Base-by-base conservation (phyloP, 1,140 invertebrate genomes). In the Drosophila micromelanica region DNA sequence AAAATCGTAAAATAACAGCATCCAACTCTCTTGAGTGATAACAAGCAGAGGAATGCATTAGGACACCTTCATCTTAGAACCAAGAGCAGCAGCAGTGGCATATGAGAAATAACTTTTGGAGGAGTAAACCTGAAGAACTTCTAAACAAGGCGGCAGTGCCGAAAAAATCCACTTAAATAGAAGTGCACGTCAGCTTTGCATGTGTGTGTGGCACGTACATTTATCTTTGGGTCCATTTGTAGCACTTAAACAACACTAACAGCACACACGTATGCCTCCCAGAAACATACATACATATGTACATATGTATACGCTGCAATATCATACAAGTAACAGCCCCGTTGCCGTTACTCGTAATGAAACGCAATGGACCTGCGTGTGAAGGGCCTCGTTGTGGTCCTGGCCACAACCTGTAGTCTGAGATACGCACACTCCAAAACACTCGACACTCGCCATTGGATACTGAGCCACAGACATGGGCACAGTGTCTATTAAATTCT, bases 171-270 rank as follows among this genome's bases (percentile, higher is more conserved):
- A 82, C 82, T 87, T 77, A 89, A 69, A 74, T 57, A 49, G 49
- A 65, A 87, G 78, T 87, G 84, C 79, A 82, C 78, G 74, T 70
- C 71, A 70, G 65, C 42, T 63, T 65, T 55, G 46, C 51, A 74
- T 37, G 55, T 51, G n/a, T 62, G 9, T 84, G 52, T 87, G 82
- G 87, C 84, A 87, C 84, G 84, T 89, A 87, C 82, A 89, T 87
- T 87, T 89, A 87, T 87, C 84, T 89, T 84, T 84, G 84, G 89
- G 84, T 87, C 82, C 75, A 82, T 89, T 84, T 79, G 84, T 65
- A 80, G 84, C 84, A 89, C 84, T 89, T 89, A 89, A 89, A 85
- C 82, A 48, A 69, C 78, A 87, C 82, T 87, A 87, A 78, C 77
- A 81, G 62, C 71, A 70, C 49, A 46, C 62, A 48, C 56, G 3